Base-by-base conservation (phyloP, 1,140 invertebrate species). In the Hyphantria cunea region DNA sequence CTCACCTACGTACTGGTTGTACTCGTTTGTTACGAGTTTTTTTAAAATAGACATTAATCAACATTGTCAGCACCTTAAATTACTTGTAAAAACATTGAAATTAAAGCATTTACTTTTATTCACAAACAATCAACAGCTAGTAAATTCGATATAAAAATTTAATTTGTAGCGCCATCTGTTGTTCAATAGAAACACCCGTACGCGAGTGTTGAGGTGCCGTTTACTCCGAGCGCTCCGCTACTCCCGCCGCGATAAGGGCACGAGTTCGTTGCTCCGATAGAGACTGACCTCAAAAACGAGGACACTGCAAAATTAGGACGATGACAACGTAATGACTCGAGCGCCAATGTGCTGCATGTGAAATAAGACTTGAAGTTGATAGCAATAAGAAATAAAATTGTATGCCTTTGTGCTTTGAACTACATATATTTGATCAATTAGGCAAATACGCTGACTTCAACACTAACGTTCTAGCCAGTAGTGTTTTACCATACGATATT, bases 281-380 rank as follows among this genome's bases (percentile, higher is more conserved):
- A 86, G 76, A 80, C 86, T 90, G 88, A 90, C 88, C 88, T 89
- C 86, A 90, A 90, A 90, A 90, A 90, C 88, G 88, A 90, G 88
- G 88, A 89, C 88, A 89, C 86, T 89, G 86, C 88, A 89, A 90
- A 90, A 90, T 90, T 90, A 90, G 88, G 88, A 86, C 88, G 88
- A 81, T 89, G 88, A 86, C 88, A 89, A 89, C 88, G 77, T 89
- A 90, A 90, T 76, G 88, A 86, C 88, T 83, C 66, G 72, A 89
- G 68, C 82, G 86, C 88, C 86, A 62, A 41, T 59, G 54, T 33
- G 34, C 66, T 59, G 51, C 74, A 78, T 65, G 64, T 78, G 72
- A 87, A 44, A 80, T 77, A 80, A 64, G 66, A 83, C 83, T 80
- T 66, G 74, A 76, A 61, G 7, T 3, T 14, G 33, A 31, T 54